Percentiles rank a stretch among this genome's conserved stretches.
Conservation (phyloP, 1,140 invertebrate species). For the Bombus balteatus region DNA sequence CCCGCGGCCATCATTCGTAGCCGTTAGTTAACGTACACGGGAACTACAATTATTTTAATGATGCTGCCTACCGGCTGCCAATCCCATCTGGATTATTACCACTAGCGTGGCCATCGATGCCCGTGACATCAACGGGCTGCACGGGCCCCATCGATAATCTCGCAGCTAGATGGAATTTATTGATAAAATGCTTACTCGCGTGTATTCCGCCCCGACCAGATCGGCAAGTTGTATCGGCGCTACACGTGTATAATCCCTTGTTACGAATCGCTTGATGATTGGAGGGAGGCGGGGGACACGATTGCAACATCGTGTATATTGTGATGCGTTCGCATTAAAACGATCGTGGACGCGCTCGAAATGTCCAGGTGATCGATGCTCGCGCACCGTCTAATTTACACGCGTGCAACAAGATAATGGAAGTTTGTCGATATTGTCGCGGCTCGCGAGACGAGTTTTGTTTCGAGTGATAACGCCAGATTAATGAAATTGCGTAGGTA, state of each 20-base stretch:
- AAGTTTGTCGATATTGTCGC: conserved; percentile 3
- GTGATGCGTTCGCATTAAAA: neutral
- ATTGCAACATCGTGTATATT: neutral
- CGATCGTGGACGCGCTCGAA: neutral
- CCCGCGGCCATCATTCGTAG: conserved; percentile 32
- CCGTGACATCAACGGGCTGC: neutral
- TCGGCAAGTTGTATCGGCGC: neutral
- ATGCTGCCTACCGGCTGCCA: conserved; percentile 27
- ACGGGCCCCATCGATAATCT: conserved; percentile 25
- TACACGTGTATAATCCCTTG: neutral
- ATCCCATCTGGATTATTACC: conserved; percentile 25
- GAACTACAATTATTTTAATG: conserved; percentile 54
- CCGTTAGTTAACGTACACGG: conserved; percentile 46
- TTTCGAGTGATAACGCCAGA: neutral
- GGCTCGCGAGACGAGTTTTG: neutral
- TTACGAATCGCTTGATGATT: neutral
- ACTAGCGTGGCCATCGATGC: neutral
- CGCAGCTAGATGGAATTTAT: conserved; percentile 31
- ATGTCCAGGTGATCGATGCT: conserved; percentile 20
- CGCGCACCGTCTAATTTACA: conserved; percentile 18
- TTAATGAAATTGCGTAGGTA: neutral
- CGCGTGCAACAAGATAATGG: conserved; percentile 10
- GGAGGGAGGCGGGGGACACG: too few relatives aligned
- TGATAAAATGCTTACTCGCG: conserved; percentile 36
- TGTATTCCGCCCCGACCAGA: neutral